Evolutionary conservation across 2,888 invertebrate genomes (phyloP).

Genomic region (Limnephilus lunatus): DNA sequence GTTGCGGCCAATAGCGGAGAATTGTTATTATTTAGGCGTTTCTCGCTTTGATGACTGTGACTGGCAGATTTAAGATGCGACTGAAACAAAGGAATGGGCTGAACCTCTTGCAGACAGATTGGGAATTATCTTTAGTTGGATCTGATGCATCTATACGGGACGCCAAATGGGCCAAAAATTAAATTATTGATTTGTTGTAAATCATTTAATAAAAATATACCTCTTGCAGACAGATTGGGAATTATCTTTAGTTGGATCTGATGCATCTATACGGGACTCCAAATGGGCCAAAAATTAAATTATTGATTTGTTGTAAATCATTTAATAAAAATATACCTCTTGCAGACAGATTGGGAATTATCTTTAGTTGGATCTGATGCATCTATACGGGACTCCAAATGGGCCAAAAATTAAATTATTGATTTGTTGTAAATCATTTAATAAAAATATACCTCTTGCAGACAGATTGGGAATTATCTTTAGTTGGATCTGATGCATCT

Average conservation of each 20-base stretch:
- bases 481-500: background rate
- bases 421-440: too few species aligned
- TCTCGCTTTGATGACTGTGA: constrained; percentile 18
- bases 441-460: background rate
- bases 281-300: background rate
- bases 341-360: background rate
- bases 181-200: background rate
- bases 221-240: background rate
- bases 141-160: background rate
- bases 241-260: background rate
- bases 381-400: background rate
- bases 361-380: background rate
- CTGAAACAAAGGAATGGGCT: constrained; percentile 9
- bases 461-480: background rate
- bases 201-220: too few species aligned
- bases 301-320: too few species aligned
- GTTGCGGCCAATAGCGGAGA: background rate
- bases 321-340: background rate
- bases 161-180: background rate
- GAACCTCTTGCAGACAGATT: background rate
- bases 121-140: background rate
- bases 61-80: constrained; percentile 2
- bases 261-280: background rate
- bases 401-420: background rate
- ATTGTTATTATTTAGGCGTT: constrained; percentile 15